These are phyloP conservation scores for Rhynchonema sp. DNA, from an alignment of 2,888 invertebrate genomes.

Conservation along the genomic window DNA sequence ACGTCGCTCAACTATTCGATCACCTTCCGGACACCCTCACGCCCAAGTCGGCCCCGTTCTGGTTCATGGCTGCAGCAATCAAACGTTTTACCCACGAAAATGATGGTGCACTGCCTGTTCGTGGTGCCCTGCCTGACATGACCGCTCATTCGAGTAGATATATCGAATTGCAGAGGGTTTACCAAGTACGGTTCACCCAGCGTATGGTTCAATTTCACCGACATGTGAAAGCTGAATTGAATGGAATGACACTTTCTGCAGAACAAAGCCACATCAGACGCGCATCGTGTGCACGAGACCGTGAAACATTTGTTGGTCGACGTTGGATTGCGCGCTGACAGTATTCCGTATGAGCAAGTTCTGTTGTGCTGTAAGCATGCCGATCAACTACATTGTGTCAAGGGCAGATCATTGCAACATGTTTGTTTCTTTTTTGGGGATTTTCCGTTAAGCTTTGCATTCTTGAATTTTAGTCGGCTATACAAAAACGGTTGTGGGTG, in stretches of 20 bases:
- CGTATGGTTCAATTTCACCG: neutral
- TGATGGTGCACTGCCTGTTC: constrained; percentile 17
- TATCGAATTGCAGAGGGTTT: constrained; percentile 8
- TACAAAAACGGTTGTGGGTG: no score
- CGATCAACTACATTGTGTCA: constrained; percentile 44
- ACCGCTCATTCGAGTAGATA: constrained; percentile 17
- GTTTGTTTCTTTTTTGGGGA: no score
- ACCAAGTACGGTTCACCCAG: neutral
- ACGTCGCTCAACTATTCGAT: neutral
- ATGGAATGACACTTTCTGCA: neutral
- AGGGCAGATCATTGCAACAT: no score
- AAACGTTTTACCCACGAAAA: neutral
- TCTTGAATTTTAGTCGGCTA: no score
- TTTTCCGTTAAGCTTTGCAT: no score
- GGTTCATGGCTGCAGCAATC: constrained; percentile 14
- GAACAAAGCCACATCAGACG: neutral
- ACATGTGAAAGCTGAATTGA: neutral
- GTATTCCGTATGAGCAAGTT: constrained; percentile 1
- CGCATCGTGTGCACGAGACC: neutral
- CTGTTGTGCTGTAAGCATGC: constrained; percentile 45
- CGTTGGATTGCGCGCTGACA: constrained; percentile 2
- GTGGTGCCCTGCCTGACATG: constrained; percentile 25
- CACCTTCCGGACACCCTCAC: neutral
- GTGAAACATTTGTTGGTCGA: neutral
- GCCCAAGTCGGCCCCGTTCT: constrained; percentile 10